Evolutionary conservation across 2,797 vertebrate genomes (phyloP).

Genomic region (Pseudotriccus pelzelni): DNA sequence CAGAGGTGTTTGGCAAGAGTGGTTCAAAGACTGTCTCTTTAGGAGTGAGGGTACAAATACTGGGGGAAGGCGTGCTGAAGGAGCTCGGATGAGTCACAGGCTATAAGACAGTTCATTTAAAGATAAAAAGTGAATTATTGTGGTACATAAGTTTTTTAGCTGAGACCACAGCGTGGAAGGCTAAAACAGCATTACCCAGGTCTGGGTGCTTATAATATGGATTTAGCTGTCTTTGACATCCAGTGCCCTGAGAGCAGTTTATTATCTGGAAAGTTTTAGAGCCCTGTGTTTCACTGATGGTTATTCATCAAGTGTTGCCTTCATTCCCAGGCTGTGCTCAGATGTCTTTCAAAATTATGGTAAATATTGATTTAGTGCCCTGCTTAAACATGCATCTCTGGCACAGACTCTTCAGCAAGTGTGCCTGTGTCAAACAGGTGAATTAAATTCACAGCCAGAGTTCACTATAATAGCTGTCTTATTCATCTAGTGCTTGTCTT

Average conservation of each 20-base stretch:
- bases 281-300: background rate
- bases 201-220: background rate
- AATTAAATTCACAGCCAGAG: slow-evolving; percentile 36
- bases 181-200: background rate
- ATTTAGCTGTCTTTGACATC: background rate
- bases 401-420: background rate
- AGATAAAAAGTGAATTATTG: background rate
- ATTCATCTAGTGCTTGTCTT: background rate
- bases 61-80: background rate
- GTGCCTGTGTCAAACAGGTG: background rate
- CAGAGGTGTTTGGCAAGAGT: background rate
- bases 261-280: background rate
- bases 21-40: background rate
- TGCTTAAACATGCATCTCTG: slow-evolving; percentile 20
- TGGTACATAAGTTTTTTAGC: background rate
- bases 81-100: background rate
- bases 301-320: background rate
- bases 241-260: background rate
- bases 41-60: background rate
- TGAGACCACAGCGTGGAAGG: background rate
- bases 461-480: slow-evolving; percentile 8
- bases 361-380: slow-evolving; percentile 27
- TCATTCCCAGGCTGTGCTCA: background rate
- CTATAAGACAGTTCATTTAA: background rate
- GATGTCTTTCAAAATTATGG: slow-evolving; percentile 10